Base-by-base conservation (phyloP, 2,888 invertebrate species). In the Lithosia quadra region DNA sequence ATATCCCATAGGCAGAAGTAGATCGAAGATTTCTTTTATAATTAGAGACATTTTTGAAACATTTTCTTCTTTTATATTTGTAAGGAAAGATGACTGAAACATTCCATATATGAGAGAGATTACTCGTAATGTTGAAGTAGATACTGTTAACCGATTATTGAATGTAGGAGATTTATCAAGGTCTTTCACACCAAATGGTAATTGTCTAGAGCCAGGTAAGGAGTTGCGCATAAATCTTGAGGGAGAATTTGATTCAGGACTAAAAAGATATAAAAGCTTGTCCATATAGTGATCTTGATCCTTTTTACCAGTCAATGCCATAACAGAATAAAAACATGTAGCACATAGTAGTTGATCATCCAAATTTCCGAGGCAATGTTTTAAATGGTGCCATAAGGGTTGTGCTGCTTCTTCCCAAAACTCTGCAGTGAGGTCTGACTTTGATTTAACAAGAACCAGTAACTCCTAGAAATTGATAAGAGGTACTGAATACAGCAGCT, bases 261-360 rank as follows among this genome's bases (percentile, higher is more conserved):
- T 74, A 63, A 92, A 74, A 33, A 85, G 78, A 57, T 81, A 66
- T 28, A 82, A 68, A 57, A 92, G 72, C 74, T 88, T 75, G 7
- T 76, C 71, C n/a, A 92, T 72, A 78, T 91, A 89, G 1, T 72
- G 43, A 57, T 88, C 80, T 71, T 88, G 83, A 55, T 87, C 80
- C 71, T 88, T 83, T 55, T 87, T 83, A 55, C 87, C 77, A 43
- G 87, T 81, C 60, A 85, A 68, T 55, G 78, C 68, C 13, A 94
- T 74, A 15, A 90, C 79, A 58, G 92, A 87, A 74, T 89, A 94
- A 72, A 93, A 92, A 78, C 92, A 92, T 73, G 91, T 94, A 22
- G 91, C 87, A 76, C 93, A 92, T 2, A 95, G 80, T 63, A 94
- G 77, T 77, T 95, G 95, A 73, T 92, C 90, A 79, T 95, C 95